phyloP scores from a whole-genome alignment of 2,888 invertebrate species.

The Microplitis deprimator region DNA sequence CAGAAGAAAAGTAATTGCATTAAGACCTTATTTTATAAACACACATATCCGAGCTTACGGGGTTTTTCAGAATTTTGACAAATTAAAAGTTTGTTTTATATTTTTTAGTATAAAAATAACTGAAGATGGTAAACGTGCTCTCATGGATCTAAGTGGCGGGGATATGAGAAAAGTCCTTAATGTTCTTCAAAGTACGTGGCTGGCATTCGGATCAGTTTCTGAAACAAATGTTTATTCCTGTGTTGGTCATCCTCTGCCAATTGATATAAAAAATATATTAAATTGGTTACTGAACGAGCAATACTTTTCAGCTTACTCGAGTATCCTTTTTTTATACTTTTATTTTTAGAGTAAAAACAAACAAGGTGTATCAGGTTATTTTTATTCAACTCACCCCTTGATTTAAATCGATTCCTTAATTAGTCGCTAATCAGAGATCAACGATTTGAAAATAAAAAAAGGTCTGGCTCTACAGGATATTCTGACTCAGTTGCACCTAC shows the following conservation, averaged over 20 bases:
- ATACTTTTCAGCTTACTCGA: constrained; percentile 82
- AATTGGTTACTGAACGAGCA: constrained; percentile 88
- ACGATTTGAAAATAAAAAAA: constrained; percentile 88
- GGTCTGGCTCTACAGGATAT: constrained; percentile 96
- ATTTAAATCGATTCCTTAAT: constrained; percentile 53
- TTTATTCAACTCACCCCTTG: neutral
- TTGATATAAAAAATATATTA: constrained; percentile 90
- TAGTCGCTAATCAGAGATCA: constrained; percentile 75
- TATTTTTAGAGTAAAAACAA: neutral
- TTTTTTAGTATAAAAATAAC: constrained; percentile 76
- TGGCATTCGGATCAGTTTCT: constrained; percentile 90
- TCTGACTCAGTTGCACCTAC: constrained; percentile 89
- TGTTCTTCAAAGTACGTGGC: constrained; percentile 95
- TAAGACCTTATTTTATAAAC: constrained; percentile 33
- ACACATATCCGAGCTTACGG: neutral
- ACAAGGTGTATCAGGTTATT: neutral
- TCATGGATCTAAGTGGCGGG: constrained; percentile 91
- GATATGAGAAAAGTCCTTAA: constrained; percentile 99
- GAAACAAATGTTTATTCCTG: constrained; percentile 95
- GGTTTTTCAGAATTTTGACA: constrained; percentile 17
- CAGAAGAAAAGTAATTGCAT: constrained; percentile 81
- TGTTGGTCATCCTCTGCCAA: constrained; percentile 94
- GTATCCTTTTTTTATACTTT: constrained; percentile 77
- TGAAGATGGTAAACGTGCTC: constrained; percentile 90
- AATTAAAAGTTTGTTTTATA: constrained; percentile 28